phyloP scores from a whole-genome alignment of 2,113 vertebrate species.

The Sturnus vulgaris region DNA sequence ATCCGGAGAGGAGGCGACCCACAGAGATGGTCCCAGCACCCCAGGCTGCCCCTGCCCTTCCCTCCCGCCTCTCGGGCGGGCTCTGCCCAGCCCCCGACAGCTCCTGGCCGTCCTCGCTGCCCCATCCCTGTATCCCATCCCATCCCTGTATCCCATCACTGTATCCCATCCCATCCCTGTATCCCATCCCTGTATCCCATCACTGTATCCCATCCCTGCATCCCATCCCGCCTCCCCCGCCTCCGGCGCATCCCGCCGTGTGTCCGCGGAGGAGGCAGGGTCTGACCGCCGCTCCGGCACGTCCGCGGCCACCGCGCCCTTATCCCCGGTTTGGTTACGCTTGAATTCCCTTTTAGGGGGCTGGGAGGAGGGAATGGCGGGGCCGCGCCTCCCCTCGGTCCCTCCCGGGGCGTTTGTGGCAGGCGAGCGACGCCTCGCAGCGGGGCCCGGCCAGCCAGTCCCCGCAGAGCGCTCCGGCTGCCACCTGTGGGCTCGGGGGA shows the following conservation, averaged over 20 bases:
- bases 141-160: neutral
- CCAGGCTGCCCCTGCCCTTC: neutral
- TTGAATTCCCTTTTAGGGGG: no score
- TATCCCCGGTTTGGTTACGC: no score
- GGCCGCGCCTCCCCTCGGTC: neutral
- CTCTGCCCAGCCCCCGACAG: neutral
- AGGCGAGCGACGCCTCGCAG: neutral
- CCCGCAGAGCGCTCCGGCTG: neutral
- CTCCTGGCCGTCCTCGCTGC: neutral
- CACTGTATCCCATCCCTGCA: neutral
- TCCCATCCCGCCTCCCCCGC: neutral
- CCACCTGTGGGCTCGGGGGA: neutral
- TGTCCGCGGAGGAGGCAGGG: neutral
- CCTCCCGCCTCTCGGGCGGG: neutral
- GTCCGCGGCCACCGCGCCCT: neutral
- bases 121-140: neutral
- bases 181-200: no score
- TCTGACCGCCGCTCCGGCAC: neutral
- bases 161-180: neutral
- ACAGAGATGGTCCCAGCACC: fast-evolving
- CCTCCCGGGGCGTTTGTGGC: neutral
- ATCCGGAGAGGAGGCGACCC: neutral
- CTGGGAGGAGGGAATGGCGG: neutral
- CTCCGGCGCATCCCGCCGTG: neutral
- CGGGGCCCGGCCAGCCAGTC: no score